Percentiles rank a stretch among this genome's conserved stretches.
These are phyloP conservation scores for Pollenia amentaria DNA, from an alignment of 2,888 invertebrate genomes.

Conservation along the genomic window DNA sequence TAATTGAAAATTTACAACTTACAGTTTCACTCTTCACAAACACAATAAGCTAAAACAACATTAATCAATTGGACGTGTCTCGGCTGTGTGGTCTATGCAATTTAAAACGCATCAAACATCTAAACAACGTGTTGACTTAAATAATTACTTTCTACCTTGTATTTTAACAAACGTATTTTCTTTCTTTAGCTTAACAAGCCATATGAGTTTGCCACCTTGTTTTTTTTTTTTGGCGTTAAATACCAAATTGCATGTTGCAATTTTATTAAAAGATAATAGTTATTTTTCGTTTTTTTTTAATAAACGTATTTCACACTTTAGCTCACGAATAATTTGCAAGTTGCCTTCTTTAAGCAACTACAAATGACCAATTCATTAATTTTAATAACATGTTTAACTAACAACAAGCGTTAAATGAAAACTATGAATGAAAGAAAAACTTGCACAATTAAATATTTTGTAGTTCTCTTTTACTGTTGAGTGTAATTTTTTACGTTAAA, in stretches of 20 bases:
- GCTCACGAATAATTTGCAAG: slow-evolving; percentile 8
- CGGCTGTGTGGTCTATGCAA: slow-evolving; percentile 39
- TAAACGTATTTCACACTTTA: slow-evolving; percentile 21
- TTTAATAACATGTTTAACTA: slow-evolving; percentile 55
- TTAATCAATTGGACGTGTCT: slow-evolving; percentile 20
- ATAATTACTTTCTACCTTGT: slow-evolving; percentile 30
- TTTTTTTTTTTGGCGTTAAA: slow-evolving; percentile 52
- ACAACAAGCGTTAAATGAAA: slow-evolving; percentile 6
- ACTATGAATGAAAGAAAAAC: neutral
- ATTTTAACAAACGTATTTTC: neutral
- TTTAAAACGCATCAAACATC: slow-evolving; percentile 33
- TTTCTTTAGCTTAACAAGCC: slow-evolving; percentile 1
- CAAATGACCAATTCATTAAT: slow-evolving; percentile 44
- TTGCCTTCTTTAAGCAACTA: slow-evolving; percentile 29
- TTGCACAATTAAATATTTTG: slow-evolving; percentile 18
- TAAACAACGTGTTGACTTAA: slow-evolving; percentile 40
- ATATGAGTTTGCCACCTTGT: neutral
- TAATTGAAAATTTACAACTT: neutral
- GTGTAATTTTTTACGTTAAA: slow-evolving; percentile 49
- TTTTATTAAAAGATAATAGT: slow-evolving; percentile 52
- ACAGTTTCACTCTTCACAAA: neutral
- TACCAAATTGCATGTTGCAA: slow-evolving; percentile 70
- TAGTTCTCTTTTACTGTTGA: slow-evolving; percentile 8
- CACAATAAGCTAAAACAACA: slow-evolving; percentile 1
- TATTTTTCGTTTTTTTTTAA: slow-evolving; percentile 9